Evolutionary conservation across 2,113 vertebrate species (phyloP), one percentile per base, ranked within the genome.

Genomic region (Anguilla japonica): DNA sequence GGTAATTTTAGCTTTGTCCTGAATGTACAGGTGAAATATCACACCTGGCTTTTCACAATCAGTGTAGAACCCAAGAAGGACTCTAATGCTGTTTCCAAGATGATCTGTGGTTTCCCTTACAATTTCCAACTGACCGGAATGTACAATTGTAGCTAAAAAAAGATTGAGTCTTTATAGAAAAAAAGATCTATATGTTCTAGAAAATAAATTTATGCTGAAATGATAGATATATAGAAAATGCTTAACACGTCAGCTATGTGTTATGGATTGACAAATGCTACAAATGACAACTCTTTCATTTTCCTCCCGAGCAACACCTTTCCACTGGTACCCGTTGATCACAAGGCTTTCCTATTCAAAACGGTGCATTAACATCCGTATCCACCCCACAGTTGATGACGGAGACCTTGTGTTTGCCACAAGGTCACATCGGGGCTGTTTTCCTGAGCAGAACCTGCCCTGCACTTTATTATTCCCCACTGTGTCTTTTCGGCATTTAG

Each of bases 401-500:
- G 9, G 60, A 67, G 60, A 67, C 60, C 60, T 67, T 67, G 60
- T 63, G 56, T 13, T 83, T 60, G 4, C 56, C 50, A 60, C 29
- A 60, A 94, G 93, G 94, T 93, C 92, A 93, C 82, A 57, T 80
- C 63, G 88, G 81, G 91, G 84, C 90, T 89, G 20, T 93, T 90
- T 91, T 90, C 87, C 90, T 87, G 92, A 91, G 91, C 88, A 89
- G 89, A 46, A 89, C 91, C 92, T 88, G 92, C 92, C 90, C 91
- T 91, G 91, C 26, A 13, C 71, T 93, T 94, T 92, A 90, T 92
- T 89, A 91, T 93, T 91, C 90, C 84, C 90, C 71, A 6, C 89
- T 79, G 56, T 53, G 53, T 60, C 82, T 57, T 83, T 91, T 53
- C 50, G 81, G 40, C 53, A 92, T 90, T 78, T 88, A 91, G 92